Base-by-base conservation (phyloP, 2,888 invertebrate genomes). In the Paralinhomoeus sp. region DNA sequence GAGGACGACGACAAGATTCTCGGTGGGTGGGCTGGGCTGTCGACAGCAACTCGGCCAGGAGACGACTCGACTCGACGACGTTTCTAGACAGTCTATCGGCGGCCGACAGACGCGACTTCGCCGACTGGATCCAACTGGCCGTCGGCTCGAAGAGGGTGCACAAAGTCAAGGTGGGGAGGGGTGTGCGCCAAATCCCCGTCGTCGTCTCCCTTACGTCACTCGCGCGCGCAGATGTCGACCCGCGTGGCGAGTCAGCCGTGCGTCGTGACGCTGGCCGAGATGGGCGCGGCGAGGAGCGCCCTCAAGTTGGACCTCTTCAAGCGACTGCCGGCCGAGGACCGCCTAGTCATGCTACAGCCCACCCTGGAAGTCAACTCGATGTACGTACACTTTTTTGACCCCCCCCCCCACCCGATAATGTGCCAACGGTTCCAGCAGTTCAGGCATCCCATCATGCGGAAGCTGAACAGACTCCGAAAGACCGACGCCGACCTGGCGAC, bases 221-320 rank as follows among this genome's bases (percentile, higher is more conserved):
- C n/a, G n/a, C n/a, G n/a, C n/a, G n/a, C 27, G 24, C 50, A 67
- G 64, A 75, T 78, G 2, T 91, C 89, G 1, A 75, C 74, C 33
- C 75, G 80, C 45, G 68, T 91, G 37, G 82, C 82, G 54, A 72
- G 74, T 1, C 84, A 93, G 67, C 91, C 93, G 0, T 91, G 89
- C 62, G 80, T 89, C 1, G 74, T 93, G 2, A 85, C 85, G 0
- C 85, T 91, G 0, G 81, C 80, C 52, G 89, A 93, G 67, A 89
- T 91, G 85, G 89, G 83, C 1, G 80, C 85, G 1, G 89, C 91
- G 0, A 71, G 93, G 39, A 89, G 91, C 65, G 89, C 91, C 58
- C 75, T 91, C 44, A 73, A 81, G 44, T 84, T 83, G 43, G 52
- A 53, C 21, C 51, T 55, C 76, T 48, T 54, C 41, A 58, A 53